Percentiles rank a stretch among this genome's conserved stretches.
phyloP scores from a whole-genome alignment of 2,797 vertebrate genomes.

The Staurois parvus region DNA sequence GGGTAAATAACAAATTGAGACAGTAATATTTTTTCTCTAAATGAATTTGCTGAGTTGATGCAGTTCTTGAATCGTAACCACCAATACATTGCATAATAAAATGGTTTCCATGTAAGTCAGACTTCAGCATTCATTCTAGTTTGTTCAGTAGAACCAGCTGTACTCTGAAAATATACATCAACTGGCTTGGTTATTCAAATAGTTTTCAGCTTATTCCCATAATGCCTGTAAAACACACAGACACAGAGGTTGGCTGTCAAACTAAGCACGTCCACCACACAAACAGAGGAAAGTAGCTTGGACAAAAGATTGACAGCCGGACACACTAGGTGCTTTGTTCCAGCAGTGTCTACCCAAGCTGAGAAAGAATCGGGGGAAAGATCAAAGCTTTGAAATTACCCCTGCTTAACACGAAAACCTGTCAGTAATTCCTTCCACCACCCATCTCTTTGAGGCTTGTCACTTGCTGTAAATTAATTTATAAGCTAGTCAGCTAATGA shows the following conservation, averaged over 20 bases:
- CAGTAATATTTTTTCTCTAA: too few relatives aligned
- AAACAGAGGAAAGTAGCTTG: slow-evolving; percentile 11
- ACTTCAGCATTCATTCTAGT: not conserved
- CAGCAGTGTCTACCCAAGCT: slow-evolving; percentile 14
- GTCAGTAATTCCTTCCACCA: not conserved
- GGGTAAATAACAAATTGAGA: too few relatives aligned
- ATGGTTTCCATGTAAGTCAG: too few relatives aligned
- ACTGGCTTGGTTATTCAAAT: not conserved
- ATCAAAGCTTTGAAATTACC: slow-evolving; percentile 39
- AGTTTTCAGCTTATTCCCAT: slow-evolving; percentile 9
- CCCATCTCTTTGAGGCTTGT: slow-evolving; percentile 25
- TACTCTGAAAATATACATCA: not conserved
- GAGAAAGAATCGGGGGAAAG: slow-evolving; percentile 21
- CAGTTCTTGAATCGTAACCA: too few relatives aligned
- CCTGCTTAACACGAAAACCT: slow-evolving; percentile 31
- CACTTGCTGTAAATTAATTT: slow-evolving; percentile 31
- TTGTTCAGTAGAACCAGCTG: not conserved
- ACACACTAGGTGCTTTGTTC: slow-evolving; percentile 47
- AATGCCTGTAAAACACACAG: not conserved
- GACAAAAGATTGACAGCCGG: slow-evolving; percentile 25
- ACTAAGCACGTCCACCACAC: slow-evolving; percentile 11
- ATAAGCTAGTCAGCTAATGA: not conserved
- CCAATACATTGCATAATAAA: too few relatives aligned
- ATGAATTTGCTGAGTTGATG: too few relatives aligned
- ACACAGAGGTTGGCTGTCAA: slow-evolving; percentile 14